A percentile compares a stretch with the other conserved stretches of the same genome.
Evolutionary conservation across 2,113 vertebrate species (phyloP).

Genomic region (Laterallus jamaicensis): DNA sequence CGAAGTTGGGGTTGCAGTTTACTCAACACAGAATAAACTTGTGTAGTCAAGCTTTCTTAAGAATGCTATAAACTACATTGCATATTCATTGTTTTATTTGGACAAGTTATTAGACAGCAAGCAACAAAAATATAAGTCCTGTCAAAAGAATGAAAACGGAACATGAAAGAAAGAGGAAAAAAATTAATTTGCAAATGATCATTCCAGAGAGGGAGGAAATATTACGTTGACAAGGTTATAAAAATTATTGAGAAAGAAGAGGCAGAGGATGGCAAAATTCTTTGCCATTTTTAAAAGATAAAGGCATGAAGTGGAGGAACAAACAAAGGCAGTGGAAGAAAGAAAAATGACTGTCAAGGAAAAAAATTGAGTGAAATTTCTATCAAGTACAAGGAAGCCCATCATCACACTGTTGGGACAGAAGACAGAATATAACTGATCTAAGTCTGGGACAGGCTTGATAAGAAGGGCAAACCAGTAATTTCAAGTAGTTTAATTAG

Average conservation of each 20-base stretch:
- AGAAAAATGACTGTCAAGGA: neutral
- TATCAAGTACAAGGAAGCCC: neutral
- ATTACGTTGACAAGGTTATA: neutral
- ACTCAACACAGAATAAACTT: neutral
- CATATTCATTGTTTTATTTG: neutral
- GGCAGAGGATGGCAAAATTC: neutral
- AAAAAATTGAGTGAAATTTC: neutral
- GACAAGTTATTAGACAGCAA: neutral
- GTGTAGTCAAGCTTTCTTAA: neutral
- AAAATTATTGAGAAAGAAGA: neutral
- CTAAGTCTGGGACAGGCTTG: neutral
- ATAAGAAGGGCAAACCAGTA: neutral
- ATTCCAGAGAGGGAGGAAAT: neutral
- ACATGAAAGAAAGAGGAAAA: neutral
- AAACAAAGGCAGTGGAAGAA: neutral
- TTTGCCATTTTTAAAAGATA: neutral
- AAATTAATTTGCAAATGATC: neutral
- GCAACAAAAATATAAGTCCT: neutral
- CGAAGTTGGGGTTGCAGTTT: neutral
- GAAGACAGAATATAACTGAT: neutral
- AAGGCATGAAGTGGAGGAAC: neutral
- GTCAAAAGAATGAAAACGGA: neutral
- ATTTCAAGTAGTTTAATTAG: neutral
- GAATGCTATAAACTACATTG: neutral
- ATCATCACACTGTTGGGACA: neutral